Evolutionary conservation across 2,888 invertebrate genomes (phyloP).

Genomic region (Bugulina stolonifera): DNA sequence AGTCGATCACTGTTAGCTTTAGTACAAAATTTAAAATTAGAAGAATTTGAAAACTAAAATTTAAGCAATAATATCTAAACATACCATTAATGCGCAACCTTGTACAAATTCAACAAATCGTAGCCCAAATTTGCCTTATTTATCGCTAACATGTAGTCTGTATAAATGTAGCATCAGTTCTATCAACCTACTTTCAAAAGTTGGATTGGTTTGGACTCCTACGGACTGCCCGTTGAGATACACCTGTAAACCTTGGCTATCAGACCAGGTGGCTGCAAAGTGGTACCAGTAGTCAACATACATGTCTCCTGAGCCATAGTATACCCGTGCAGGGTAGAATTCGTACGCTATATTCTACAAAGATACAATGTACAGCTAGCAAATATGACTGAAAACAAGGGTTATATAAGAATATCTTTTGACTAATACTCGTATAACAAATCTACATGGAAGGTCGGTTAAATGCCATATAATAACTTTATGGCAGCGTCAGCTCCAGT

Average conservation of each 20-base stretch:
- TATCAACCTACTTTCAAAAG: background rate
- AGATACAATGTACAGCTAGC: background rate
- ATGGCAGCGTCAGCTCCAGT: too few relatives aligned
- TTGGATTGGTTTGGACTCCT: background rate
- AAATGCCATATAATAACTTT: background rate
- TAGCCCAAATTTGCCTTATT: too few relatives aligned
- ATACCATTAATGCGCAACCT: too few relatives aligned
- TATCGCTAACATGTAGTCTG: too few relatives aligned
- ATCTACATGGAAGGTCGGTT: background rate
- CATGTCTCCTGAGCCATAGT: background rate
- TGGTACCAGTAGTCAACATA: conserved; percentile 17
- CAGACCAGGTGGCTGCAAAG: conserved; percentile 1
- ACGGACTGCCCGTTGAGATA: conserved; percentile 12
- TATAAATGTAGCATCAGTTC: too few relatives aligned
- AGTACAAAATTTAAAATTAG: too few relatives aligned
- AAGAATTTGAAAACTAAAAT: too few relatives aligned
- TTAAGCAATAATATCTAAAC: too few relatives aligned
- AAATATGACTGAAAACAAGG: background rate
- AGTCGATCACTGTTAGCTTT: too few relatives aligned
- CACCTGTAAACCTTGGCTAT: background rate
- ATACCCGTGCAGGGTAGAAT: conserved; percentile 12
- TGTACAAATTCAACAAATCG: too few relatives aligned
- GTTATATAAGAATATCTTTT: background rate
- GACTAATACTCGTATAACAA: background rate
- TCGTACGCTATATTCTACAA: conserved; percentile 14